A percentile compares a stretch with the other conserved stretches of the same genome.
These are phyloP conservation scores for Vulpes vulpes DNA, from an alignment of 2,113 vertebrate species.

Conservation along the genomic window DNA sequence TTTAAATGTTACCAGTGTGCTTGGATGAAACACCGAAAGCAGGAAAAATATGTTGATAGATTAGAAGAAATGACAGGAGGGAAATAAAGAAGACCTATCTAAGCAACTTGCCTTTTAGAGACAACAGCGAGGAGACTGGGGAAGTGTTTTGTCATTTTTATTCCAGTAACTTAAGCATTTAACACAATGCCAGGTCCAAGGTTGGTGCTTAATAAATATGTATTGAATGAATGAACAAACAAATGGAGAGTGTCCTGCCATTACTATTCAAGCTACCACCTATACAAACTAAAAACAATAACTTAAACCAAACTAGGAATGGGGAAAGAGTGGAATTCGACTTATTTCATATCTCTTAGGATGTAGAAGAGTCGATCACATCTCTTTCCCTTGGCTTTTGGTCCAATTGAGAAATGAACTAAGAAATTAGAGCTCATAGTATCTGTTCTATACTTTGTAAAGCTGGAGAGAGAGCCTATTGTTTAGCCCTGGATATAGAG, in stretches of 20 bases:
- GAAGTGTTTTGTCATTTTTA: conserved; percentile 4
- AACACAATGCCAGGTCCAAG: not conserved
- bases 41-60: not conserved
- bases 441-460: not conserved
- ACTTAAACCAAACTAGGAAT: not conserved
- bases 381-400: not conserved
- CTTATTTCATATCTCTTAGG: not conserved
- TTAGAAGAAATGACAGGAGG: not conserved
- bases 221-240: not conserved
- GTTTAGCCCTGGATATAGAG: not conserved
- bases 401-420: not conserved
- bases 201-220: not conserved
- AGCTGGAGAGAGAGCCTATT: not conserved
- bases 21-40: not conserved
- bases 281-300: not conserved
- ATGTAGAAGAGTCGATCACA: not conserved
- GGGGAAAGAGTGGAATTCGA: not conserved
- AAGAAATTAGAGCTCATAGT: not conserved
- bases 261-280: not conserved
- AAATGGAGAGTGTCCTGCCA: not conserved
- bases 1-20: not conserved
- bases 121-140: not conserved
- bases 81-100: not conserved
- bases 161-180: not conserved
- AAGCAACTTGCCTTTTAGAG: not conserved